Percentiles rank a stretch among this genome's conserved stretches.
Conservation (phyloP, 2,113 vertebrate genomes). For the Heptranchias perlo region DNA sequence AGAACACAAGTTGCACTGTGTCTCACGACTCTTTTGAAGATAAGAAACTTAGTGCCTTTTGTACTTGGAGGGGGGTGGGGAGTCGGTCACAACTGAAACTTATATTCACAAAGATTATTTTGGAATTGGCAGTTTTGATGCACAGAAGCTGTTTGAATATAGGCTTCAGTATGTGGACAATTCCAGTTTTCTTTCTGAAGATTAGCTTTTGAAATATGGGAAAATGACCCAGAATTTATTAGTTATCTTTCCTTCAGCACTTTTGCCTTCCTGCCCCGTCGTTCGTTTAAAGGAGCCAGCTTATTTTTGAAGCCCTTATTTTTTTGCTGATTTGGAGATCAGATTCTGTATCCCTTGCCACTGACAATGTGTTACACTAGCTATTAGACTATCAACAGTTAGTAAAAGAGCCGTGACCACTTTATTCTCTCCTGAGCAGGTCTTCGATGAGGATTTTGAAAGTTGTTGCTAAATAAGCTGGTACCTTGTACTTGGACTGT, state of each 20-base stretch:
- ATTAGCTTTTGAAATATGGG: not conserved
- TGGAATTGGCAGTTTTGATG: not conserved
- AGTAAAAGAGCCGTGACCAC: not conserved
- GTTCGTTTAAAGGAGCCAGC: not conserved
- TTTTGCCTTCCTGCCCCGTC: not conserved
- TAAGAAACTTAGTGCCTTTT: slow-evolving; percentile 25
- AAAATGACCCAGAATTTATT: not conserved
- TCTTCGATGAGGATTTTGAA: not conserved
- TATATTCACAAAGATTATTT: not conserved
- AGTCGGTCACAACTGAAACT: not conserved
- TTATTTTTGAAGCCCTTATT: not conserved
- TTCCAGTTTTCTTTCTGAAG: not conserved
- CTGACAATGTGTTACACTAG: too few relatives aligned
- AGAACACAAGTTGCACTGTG: slow-evolving; percentile 27
- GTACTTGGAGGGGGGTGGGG: not conserved
- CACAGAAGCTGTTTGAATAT: not conserved
- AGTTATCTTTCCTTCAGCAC: not conserved
- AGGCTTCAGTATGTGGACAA: not conserved
- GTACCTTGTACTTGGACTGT: too few relatives aligned
- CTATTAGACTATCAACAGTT: too few relatives aligned
- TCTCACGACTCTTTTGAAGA: not conserved
- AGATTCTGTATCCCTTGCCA: not conserved
- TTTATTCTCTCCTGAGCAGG: not conserved
- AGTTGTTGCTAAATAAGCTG: not conserved
- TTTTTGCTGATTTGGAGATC: not conserved